Conservation (phyloP, 2,888 invertebrate genomes). For the Lordiphosa fenestrarum region DNA sequence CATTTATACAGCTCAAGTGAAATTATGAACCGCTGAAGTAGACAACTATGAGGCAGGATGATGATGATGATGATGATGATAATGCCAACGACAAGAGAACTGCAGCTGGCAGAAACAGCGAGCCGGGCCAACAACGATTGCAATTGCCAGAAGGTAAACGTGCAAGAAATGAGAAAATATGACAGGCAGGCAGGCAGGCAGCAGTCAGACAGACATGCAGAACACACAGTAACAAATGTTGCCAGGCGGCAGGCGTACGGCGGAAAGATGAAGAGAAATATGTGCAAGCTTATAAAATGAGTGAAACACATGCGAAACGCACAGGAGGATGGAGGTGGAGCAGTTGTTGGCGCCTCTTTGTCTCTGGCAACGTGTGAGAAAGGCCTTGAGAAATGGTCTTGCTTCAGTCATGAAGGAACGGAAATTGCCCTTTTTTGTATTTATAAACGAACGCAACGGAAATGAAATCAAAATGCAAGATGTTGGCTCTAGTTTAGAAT, state of each 20-base stretch:
- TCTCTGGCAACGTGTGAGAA: constrained; percentile 17
- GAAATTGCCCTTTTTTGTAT: constrained; percentile 58
- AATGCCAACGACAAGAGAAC: constrained; percentile 5
- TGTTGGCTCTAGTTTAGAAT: constrained; percentile 21
- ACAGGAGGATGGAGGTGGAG: constrained; percentile 2
- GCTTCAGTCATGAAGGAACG: constrained; percentile 43
- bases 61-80: constrained; percentile 26
- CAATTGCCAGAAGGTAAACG: constrained; percentile 63
- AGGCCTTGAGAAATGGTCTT: constrained; percentile 36
- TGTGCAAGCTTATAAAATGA: constrained; percentile 66
- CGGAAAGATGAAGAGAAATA: constrained; percentile 53
- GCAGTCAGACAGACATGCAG: constrained; percentile 53
- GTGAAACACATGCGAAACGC: constrained; percentile 48
- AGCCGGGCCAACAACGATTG: constrained; percentile 21
- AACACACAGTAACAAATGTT: constrained; percentile 59
- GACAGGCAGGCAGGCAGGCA: constrained; percentile 45
- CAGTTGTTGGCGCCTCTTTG: constrained; percentile 15
- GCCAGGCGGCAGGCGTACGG: constrained; percentile 14
- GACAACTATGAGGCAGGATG: constrained; percentile 31
- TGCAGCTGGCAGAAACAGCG: constrained; percentile 9
- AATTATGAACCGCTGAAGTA: constrained; percentile 50
- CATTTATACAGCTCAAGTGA: constrained; percentile 52
- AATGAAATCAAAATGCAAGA: constrained; percentile 64
- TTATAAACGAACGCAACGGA: constrained; percentile 34
- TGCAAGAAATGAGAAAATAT: constrained; percentile 67